Evolutionary conservation across 2,888 invertebrate genomes (phyloP).

Genomic region (Smittia sp.): DNA sequence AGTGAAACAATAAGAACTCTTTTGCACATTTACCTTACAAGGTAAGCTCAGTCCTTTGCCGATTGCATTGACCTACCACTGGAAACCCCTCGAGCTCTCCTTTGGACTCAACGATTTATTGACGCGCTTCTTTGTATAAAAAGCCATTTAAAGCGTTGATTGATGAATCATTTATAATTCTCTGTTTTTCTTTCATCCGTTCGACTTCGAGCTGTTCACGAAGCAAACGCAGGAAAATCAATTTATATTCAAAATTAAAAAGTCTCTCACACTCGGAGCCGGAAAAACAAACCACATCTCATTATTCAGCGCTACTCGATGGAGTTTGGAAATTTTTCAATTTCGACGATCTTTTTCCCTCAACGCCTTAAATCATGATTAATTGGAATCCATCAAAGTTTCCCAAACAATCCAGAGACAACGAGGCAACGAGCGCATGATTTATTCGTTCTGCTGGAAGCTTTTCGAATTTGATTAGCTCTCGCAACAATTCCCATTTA

Average conservation of each 20-base stretch:
- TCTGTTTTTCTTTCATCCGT: not conserved
- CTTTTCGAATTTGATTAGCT: slow-evolving; percentile 16
- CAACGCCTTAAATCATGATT: slow-evolving; percentile 34
- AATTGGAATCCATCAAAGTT: slow-evolving; percentile 39
- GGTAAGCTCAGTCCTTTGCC: no score
- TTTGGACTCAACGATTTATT: not conserved
- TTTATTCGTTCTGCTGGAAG: slow-evolving; percentile 16
- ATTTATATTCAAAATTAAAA: slow-evolving; percentile 29
- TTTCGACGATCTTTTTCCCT: slow-evolving; percentile 32
- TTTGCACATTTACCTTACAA: no score
- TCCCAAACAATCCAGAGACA: not conserved
- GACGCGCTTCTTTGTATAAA: slow-evolving; percentile 6
- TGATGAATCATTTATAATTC: slow-evolving; percentile 29
- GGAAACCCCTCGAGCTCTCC: not conserved
- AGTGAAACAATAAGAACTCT: no score
- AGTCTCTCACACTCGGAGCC: not conserved
- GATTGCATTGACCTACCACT: no score
- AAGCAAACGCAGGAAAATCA: not conserved
- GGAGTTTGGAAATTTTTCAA: slow-evolving; percentile 23
- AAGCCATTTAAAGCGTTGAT: slow-evolving; percentile 23
- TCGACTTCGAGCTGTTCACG: not conserved
- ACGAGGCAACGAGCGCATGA: not conserved
- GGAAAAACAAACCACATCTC: slow-evolving; percentile 40
- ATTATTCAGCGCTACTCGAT: slow-evolving; percentile 27
- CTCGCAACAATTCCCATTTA: slow-evolving; percentile 1